Conservation (phyloP, 1,140 invertebrate genomes). For the Drosophila kurseongensis region DNA sequence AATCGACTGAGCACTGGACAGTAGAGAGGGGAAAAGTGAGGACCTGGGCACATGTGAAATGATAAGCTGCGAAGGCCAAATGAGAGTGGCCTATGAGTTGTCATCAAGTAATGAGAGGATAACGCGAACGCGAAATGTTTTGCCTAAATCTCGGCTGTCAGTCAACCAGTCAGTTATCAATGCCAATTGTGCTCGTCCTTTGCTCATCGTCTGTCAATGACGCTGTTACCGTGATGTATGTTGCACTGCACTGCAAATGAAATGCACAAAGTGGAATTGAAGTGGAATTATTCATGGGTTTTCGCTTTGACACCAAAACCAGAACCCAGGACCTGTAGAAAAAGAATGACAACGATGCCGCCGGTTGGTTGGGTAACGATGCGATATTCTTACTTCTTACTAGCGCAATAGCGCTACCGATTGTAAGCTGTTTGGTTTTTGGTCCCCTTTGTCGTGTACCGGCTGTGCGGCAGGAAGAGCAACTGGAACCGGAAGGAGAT, state of each 20-base stretch:
- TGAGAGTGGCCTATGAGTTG: slow-evolving; percentile 38
- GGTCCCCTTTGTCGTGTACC: slow-evolving; percentile 34
- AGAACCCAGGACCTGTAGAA: not conserved
- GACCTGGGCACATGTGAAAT: not conserved
- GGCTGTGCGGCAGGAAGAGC: slow-evolving; percentile 50
- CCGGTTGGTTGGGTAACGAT: no score
- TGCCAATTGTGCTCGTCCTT: slow-evolving; percentile 57
- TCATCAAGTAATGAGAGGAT: slow-evolving; percentile 63
- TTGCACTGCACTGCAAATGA: slow-evolving; percentile 64
- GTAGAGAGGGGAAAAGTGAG: no score
- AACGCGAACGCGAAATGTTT: slow-evolving; percentile 27
- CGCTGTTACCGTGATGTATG: slow-evolving; percentile 62
- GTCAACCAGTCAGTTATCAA: slow-evolving; percentile 36
- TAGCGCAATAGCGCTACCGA: slow-evolving; percentile 12
- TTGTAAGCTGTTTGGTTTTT: slow-evolving; percentile 58
- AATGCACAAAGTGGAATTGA: slow-evolving; percentile 80
- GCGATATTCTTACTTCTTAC: slow-evolving; percentile 22
- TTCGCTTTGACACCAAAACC: slow-evolving; percentile 15
- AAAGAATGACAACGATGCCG: not conserved
- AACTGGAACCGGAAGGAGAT: slow-evolving; percentile 56
- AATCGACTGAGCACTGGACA: no score
- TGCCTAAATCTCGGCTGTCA: slow-evolving; percentile 21
- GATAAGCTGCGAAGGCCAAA: slow-evolving; percentile 32
- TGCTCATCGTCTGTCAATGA: slow-evolving; percentile 54
- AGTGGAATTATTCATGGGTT: slow-evolving; percentile 80